Evolutionary conservation across 2,113 vertebrate species (phyloP), one percentile per base, ranked within the genome.

Genomic region (Cromileptes altivelis): DNA sequence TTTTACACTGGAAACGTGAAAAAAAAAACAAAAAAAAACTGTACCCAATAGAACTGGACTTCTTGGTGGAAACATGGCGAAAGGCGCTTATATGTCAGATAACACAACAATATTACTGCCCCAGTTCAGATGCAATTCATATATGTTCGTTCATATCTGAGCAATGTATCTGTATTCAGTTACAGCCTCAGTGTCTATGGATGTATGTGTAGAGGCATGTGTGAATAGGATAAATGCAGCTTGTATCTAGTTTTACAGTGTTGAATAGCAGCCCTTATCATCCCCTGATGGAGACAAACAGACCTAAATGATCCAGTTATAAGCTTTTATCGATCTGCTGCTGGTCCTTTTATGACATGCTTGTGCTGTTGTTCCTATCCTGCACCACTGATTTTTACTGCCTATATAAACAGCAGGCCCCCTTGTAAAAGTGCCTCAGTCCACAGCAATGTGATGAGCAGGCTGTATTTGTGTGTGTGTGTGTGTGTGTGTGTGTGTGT

Each of bases 351-450:
- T 84, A 86, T 84, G 74, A 81, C 13, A 64, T 50, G 63, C 21
- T 67, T 47, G 18, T 56, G 50, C 80, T 83, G 80, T 73, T 72
- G 23, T 75, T 84, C 62, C 65, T 58, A 61, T 73, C 42, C 14
- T 55, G 42, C 42, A 25, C 49, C 74, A 84, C 23, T 65, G 75
- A 85, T 81, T 85, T 83, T 70, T 85, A 56, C 72, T 75, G 65
- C 73, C 49, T 72, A 74, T 78, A 72, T 74, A 83, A 80, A 83
- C 80, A 80, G 37, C 4, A 25, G 62, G 1, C 9, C 40, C 45
- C 47, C 25, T 73, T 53, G 58, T 83, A 77, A 89, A 80, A 78
- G 65, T 1, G 60, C 50, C 73, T 80, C 60, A 65, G 65, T 73
- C 42, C 40, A 58, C 68, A 77, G 73, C 67, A 81, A 74, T 60